phyloP scores from a whole-genome alignment of 1,140 invertebrate species.

The Drosophila lini region DNA sequence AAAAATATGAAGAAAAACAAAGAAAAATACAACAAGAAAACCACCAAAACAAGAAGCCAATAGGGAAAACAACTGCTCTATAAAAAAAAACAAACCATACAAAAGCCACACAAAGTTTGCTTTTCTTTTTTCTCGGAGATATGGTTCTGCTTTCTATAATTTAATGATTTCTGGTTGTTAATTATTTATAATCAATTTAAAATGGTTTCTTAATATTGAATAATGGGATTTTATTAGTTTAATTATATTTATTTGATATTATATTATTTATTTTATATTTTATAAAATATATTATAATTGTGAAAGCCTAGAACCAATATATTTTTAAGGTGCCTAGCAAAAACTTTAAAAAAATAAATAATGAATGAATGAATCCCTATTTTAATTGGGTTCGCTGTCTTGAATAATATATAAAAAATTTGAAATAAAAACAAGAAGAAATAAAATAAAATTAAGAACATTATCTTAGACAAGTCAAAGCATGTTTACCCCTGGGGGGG shows the following conservation, averaged over 20 bases:
- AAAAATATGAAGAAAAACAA: neutral
- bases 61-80: constrained; percentile 1
- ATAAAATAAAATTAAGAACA: too few relatives aligned
- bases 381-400: too few relatives aligned
- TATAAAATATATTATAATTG: neutral
- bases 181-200: neutral
- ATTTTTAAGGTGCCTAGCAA: too few relatives aligned
- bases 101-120: constrained; percentile 34
- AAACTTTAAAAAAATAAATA: neutral
- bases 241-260: too few relatives aligned
- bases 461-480: too few relatives aligned
- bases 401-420: too few relatives aligned
- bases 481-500: too few relatives aligned
- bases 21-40: neutral
- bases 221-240: too few relatives aligned
- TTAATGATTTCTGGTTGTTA: neutral
- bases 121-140: constrained; percentile 27
- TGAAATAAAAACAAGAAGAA: too few relatives aligned
- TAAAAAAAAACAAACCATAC: constrained; percentile 1
- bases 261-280: too few relatives aligned
- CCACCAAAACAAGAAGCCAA: constrained; percentile 5
- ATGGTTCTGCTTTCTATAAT: neutral
- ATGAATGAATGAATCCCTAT: neutral
- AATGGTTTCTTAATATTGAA: neutral
- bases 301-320: neutral